A percentile compares a stretch with the other conserved stretches of the same genome.
Conservation (phyloP, 2,797 vertebrate species). For the Peromyscus aztecus region DNA sequence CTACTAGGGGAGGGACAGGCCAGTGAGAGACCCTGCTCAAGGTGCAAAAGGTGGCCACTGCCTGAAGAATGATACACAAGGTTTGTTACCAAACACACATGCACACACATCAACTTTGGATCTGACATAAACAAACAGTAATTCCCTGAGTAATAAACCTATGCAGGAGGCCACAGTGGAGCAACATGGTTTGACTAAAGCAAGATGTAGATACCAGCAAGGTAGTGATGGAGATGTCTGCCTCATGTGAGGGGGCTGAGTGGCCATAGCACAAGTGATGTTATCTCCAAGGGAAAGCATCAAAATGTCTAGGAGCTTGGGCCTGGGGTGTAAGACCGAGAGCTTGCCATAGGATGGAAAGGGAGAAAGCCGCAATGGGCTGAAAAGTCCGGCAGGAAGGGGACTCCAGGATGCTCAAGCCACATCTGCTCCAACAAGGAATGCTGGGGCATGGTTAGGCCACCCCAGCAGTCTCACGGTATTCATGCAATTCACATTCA, state of each 20-base stretch:
- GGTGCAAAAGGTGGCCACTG: not conserved
- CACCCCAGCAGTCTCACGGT: no score
- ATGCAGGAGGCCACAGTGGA: not conserved
- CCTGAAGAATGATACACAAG: not conserved
- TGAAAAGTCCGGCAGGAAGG: not conserved
- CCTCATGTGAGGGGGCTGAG: not conserved
- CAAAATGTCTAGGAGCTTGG: not conserved
- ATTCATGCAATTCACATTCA: not conserved
- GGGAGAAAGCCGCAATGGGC: fast-evolving
- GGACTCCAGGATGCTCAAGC: no score
- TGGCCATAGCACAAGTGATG: not conserved
- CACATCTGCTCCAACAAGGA: not conserved
- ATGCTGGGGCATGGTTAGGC: not conserved
- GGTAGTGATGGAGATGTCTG: not conserved
- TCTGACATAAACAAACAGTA: not conserved
- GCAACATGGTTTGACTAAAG: not conserved
- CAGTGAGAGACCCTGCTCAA: not conserved
- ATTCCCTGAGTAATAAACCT: not conserved
- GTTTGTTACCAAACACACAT: not conserved
- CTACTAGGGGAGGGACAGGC: not conserved
- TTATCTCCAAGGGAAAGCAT: not conserved
- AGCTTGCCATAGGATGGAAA: not conserved
- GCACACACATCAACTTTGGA: not conserved
- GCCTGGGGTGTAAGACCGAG: not conserved
- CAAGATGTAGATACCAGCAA: not conserved